Conservation (phyloP, 2,113 vertebrate species). For the Mellivora capensis region DNA sequence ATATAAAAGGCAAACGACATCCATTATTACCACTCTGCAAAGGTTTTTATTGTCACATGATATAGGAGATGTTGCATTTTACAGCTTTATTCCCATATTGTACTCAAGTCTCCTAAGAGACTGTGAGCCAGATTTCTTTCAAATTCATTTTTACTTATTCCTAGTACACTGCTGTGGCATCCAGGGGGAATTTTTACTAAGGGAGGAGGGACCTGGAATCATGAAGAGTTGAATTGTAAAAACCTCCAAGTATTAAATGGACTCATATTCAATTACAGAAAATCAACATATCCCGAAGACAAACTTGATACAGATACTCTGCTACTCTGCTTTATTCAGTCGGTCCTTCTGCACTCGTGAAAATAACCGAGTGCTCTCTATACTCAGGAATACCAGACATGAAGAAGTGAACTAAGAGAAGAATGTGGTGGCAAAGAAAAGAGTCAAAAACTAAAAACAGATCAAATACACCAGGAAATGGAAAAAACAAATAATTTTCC, state of each 20-base stretch:
- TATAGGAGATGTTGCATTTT: neutral
- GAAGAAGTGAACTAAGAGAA: slow-evolving; percentile 69
- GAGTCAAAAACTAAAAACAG: slow-evolving; percentile 70
- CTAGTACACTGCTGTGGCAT: neutral
- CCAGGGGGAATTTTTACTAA: slow-evolving; percentile 11
- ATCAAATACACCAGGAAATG: slow-evolving; percentile 72
- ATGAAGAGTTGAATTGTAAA: neutral
- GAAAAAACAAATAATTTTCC: slow-evolving; percentile 72
- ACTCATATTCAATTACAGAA: neutral
- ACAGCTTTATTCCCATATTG: neutral
- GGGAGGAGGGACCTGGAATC: neutral
- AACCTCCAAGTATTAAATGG: neutral
- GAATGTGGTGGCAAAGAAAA: slow-evolving; percentile 66
- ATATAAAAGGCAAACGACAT: neutral
- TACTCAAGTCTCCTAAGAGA: neutral
- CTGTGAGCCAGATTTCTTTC: neutral
- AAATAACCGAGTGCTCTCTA: slow-evolving; percentile 50
- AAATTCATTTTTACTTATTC: slow-evolving; percentile 28
- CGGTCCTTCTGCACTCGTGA: neutral
- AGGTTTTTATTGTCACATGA: slow-evolving; percentile 19
- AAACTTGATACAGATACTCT: neutral
- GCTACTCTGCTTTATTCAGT: neutral
- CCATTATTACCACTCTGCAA: neutral
- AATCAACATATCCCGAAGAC: neutral
- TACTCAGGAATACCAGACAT: slow-evolving; percentile 53